Percentiles rank a stretch among this genome's conserved stretches.
Evolutionary conservation across 1,140 invertebrate genomes (phyloP).

Genomic region (Aricia agestis): DNA sequence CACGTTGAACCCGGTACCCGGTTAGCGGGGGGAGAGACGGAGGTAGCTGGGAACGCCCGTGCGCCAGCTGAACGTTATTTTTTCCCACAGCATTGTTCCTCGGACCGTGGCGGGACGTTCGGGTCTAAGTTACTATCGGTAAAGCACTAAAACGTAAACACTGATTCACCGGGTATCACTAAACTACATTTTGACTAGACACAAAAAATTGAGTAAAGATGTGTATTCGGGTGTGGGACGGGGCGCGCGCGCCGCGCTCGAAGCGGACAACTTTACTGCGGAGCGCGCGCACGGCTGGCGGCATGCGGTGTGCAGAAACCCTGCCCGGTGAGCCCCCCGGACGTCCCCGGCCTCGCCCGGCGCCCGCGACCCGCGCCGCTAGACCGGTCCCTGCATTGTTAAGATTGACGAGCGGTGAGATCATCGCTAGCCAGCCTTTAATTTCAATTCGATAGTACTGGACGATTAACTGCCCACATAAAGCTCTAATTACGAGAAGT

Average conservation of each 20-base stretch:
- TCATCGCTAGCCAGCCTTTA: conserved; percentile 49
- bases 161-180: conserved; percentile 35
- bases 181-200: conserved; percentile 58
- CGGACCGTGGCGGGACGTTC: conserved; percentile 62
- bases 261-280: conserved; percentile 57
- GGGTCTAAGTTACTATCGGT: conserved; percentile 45
- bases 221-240: conserved; percentile 32
- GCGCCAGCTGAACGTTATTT: conserved; percentile 76
- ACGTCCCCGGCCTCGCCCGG: conserved; percentile 44
- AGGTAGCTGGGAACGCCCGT: conserved; percentile 73
- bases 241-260: conserved; percentile 66
- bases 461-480: conserved; percentile 17
- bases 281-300: conserved; percentile 45
- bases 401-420: conserved; percentile 71
- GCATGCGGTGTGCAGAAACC: conserved; percentile 53
- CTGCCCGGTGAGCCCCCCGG: conserved; percentile 40
- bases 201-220: conserved; percentile 44
- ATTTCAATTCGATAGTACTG: conserved; percentile 47
- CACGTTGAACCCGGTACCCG: conserved; percentile 72
- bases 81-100: conserved; percentile 76
- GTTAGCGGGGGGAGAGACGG: conserved; percentile 63
- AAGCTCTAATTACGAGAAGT: neutral
- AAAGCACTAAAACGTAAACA: conserved; percentile 35
- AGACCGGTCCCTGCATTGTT: conserved; percentile 71
- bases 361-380: conserved; percentile 25